Conservation (phyloP, 2,888 invertebrate species). For the Drosophila lacicola region DNA sequence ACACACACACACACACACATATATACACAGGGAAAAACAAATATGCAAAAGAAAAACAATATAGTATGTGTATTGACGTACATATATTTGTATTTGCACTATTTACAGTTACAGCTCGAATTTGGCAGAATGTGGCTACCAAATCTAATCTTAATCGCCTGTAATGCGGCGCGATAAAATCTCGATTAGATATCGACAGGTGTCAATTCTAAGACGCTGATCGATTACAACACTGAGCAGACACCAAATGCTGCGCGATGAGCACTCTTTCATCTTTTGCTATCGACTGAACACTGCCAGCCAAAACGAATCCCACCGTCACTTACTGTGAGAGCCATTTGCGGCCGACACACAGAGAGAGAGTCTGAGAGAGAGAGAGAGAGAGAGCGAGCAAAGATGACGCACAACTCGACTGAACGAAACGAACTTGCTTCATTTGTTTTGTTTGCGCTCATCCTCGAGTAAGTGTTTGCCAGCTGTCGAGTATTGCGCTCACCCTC, state of each 20-base stretch:
- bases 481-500: constrained; percentile 4
- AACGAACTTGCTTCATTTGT: constrained; percentile 15
- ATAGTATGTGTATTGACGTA: constrained; percentile 3
- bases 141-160: constrained; percentile 75
- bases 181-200: constrained; percentile 85
- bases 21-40: constrained; percentile 10
- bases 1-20: constrained; percentile 24
- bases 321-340: constrained; percentile 47
- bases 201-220: constrained; percentile 85
- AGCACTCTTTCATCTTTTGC: constrained; percentile 85
- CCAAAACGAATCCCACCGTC: constrained; percentile 9
- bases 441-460: constrained; percentile 24
- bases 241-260: constrained; percentile 82
- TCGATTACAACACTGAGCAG: constrained; percentile 84
- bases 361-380: constrained; percentile 1
- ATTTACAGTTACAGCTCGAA: constrained; percentile 16
- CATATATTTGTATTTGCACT: constrained; percentile 9
- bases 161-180: constrained; percentile 84
- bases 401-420: constrained; percentile 39
- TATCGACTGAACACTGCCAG: constrained; percentile 79
- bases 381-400: constrained; percentile 31
- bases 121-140: constrained; percentile 6
- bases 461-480: constrained; percentile 12
- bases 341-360: neutral
- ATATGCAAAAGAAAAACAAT: constrained; percentile 19